Conservation (phyloP, 2,888 invertebrate species). For the Boloria selene region DNA sequence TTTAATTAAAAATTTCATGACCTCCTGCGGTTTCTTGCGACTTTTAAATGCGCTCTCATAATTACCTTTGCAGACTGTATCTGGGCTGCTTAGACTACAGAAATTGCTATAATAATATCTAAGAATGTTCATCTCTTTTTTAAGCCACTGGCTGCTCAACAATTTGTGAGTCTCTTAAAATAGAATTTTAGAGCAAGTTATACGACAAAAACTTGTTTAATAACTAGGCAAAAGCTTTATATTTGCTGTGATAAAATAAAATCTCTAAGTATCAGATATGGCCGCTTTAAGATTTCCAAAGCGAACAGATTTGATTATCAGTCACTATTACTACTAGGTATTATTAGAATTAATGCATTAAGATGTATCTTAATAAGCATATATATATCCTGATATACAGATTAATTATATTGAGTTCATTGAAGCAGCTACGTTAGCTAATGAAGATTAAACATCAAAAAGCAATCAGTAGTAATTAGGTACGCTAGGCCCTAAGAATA, state of each 20-base stretch:
- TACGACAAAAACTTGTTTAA: too few relatives aligned
- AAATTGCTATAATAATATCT: neutral
- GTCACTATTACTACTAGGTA: too few relatives aligned
- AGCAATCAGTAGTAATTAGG: neutral
- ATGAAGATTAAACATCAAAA: neutral
- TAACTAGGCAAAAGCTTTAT: too few relatives aligned
- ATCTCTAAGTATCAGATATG: too few relatives aligned
- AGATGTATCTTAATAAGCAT: neutral
- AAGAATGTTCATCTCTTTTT: neutral
- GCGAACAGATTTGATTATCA: too few relatives aligned
- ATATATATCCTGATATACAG: neutral
- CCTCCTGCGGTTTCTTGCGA: constrained; percentile 28
- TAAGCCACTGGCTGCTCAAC: neutral
- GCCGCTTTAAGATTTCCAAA: too few relatives aligned
- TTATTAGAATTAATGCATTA: neutral
- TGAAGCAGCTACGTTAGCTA: neutral
- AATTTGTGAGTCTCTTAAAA: too few relatives aligned
- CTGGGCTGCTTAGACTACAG: neutral
- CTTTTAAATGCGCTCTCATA: constrained; percentile 21
- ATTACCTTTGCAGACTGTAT: constrained; percentile 8
- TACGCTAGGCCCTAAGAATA: constrained; percentile 6
- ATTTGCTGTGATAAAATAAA: too few relatives aligned
- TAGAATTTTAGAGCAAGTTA: too few relatives aligned
- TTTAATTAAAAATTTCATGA: constrained; percentile 33
- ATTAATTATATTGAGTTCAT: constrained; percentile 3